Evolutionary conservation across 2,113 vertebrate species (phyloP).

Genomic region (Gracilinanus agilis): DNA sequence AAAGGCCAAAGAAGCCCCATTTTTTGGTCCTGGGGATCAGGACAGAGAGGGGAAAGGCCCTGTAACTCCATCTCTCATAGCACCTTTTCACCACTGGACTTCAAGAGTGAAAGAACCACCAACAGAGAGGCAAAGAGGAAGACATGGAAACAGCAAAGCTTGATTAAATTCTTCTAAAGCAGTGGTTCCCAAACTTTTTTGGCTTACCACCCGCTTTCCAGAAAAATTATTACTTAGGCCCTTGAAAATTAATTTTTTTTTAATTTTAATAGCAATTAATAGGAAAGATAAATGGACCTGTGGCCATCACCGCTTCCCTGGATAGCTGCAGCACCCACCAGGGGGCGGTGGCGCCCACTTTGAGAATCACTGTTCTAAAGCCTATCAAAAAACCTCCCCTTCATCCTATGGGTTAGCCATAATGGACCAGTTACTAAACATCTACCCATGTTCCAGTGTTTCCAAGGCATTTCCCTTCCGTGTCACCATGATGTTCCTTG

Average conservation of each 20-base stretch:
- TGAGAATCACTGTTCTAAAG: no score
- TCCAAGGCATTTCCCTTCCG: not conserved
- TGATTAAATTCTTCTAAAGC: not conserved
- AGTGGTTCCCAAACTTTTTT: no score
- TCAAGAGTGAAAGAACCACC: not conserved
- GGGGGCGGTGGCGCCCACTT: no score
- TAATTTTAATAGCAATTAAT: no score
- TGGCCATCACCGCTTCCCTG: no score
- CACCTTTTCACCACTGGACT: not conserved
- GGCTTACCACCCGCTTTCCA: no score
- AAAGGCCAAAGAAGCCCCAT: not conserved
- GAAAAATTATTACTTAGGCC: no score
- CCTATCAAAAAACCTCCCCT: not conserved
- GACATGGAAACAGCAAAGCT: not conserved
- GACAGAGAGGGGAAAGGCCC: no score
- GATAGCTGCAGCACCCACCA: no score
- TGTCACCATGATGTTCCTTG: not conserved
- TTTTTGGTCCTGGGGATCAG: not conserved
- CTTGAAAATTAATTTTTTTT: no score
- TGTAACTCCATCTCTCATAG: not conserved
- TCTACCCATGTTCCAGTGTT: not conserved
- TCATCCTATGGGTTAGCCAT: not conserved
- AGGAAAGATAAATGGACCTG: no score
- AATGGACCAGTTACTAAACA: not conserved
- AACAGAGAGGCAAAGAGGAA: not conserved